These are phyloP conservation scores for Carterocephalus palaemon DNA, from an alignment of 2,888 invertebrate genomes.

Conservation along the genomic window DNA sequence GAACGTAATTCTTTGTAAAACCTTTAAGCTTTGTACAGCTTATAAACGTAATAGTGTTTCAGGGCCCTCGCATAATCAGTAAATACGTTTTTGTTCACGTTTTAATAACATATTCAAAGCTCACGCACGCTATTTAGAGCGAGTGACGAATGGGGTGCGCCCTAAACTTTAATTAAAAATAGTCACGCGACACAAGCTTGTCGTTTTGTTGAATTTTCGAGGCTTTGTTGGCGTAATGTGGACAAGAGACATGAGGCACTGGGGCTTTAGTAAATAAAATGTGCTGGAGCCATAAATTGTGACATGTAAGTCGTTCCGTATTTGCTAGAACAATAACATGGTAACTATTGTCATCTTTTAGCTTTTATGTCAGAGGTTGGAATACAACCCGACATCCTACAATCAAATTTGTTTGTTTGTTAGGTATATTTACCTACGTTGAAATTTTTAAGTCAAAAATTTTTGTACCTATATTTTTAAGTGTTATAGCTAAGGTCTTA, in stretches of 20 bases:
- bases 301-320: not conserved
- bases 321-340: too few species aligned
- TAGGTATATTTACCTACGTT: too few species aligned
- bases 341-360: too few species aligned
- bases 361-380: not conserved
- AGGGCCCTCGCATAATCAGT: constrained; percentile 27
- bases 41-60: not conserved
- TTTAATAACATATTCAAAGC: constrained; percentile 34
- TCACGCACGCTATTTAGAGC: constrained; percentile 33
- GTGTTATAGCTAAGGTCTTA: too few species aligned
- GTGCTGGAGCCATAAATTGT: constrained; percentile 1
- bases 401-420: too few species aligned
- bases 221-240: constrained; percentile 4
- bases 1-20: too few species aligned
- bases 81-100: constrained; percentile 33
- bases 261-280: constrained; percentile 21
- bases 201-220: constrained; percentile 28
- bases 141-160: constrained; percentile 36
- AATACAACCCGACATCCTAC: too few species aligned
- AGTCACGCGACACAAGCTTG: constrained; percentile 39
- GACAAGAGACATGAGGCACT: constrained; percentile 2
- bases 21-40: too few species aligned
- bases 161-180: constrained; percentile 43
- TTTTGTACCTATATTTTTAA: too few species aligned
- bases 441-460: too few species aligned